These are phyloP conservation scores for Exaiptasia diaphana DNA, from an alignment of 64 coral and sea anemone species.

Conservation along the genomic window DNA sequence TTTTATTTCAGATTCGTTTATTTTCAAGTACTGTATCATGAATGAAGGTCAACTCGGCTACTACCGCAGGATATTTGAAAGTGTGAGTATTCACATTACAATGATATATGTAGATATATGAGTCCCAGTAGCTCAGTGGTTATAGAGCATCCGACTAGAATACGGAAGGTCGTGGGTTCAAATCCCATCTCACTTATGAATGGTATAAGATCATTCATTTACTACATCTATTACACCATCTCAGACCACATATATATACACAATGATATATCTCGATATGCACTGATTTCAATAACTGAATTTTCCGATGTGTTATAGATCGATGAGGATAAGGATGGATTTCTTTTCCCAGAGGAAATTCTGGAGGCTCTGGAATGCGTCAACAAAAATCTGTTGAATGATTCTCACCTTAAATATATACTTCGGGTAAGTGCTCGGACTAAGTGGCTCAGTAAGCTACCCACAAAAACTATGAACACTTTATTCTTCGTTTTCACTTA, in stretches of 20 bases:
- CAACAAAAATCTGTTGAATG: constrained; percentile 82
- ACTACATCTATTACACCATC: too few species aligned
- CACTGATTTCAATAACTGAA: background rate
- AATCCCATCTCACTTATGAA: too few species aligned
- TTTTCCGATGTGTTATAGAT: constrained; percentile 35
- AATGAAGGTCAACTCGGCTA: constrained; percentile 71
- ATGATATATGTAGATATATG: too few species aligned
- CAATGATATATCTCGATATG: too few species aligned
- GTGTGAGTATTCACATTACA: constrained; percentile 38
- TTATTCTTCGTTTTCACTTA: too few species aligned
- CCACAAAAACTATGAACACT: background rate
- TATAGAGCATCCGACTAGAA: too few species aligned
- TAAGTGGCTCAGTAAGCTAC: too few species aligned
- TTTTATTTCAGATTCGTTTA: constrained; percentile 61
- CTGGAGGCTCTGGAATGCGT: constrained; percentile 86
- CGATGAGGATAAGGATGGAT: constrained; percentile 90
- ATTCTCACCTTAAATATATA: constrained; percentile 88
- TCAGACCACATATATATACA: too few species aligned
- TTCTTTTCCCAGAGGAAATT: constrained; percentile 85
- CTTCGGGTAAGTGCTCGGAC: constrained; percentile 96
- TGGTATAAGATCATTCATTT: too few species aligned
- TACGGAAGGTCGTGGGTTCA: too few species aligned
- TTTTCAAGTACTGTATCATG: constrained; percentile 68
- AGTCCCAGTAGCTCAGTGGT: too few species aligned
- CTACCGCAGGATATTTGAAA: constrained; percentile 65